Base-by-base conservation (phyloP, 2,888 invertebrate species). In the Helicoverpa assulta region DNA sequence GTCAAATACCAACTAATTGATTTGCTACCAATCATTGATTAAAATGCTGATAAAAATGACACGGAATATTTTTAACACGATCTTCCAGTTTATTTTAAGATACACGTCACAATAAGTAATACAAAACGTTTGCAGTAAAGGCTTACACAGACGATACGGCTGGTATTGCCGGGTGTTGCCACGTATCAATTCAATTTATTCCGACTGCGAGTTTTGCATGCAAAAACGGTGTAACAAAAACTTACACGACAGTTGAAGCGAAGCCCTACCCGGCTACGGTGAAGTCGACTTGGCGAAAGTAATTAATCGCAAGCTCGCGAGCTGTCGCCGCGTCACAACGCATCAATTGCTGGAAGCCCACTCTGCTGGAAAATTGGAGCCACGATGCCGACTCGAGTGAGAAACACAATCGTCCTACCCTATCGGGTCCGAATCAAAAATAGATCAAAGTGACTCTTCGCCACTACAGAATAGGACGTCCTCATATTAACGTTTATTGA, bases 281-380 rank as follows among this genome's bases (percentile, higher is more conserved):
- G 85, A 85, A 88, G 88, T 89, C 88, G 90, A 90, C 90, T 92
- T 90, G 88, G 91, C 89, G 88, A 91, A 92, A 93, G 93, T 94
- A 93, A 94, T 94, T 94, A 93, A 94, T 94, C 92, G 92, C 89
- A 86, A 87, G 81, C 85, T 86, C 85, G 81, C 89, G 85, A 84
- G 86, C 93, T 92, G 94, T 93, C 95, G 89, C 86, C 92, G 87
- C 92, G 94, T 94, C 94, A 89, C 87, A 88, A 86, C 92, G 91
- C 92, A 93, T 95, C 94, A 92, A 88, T 89, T 86, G 90, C 85
- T 86, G 82, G 85, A 83, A 86, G 86, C 86, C 86, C 94, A 88
- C 86, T 93, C 92, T 93, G 75, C 85, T 89, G 94, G 93, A 94
- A 95, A 95, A 95, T 95, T 94, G 93, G 87, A 92, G 90, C 88